Evolutionary conservation across 2,888 invertebrate genomes (phyloP), one percentile per base, ranked within the genome.

Genomic region (Liodrosophila aerea): DNA sequence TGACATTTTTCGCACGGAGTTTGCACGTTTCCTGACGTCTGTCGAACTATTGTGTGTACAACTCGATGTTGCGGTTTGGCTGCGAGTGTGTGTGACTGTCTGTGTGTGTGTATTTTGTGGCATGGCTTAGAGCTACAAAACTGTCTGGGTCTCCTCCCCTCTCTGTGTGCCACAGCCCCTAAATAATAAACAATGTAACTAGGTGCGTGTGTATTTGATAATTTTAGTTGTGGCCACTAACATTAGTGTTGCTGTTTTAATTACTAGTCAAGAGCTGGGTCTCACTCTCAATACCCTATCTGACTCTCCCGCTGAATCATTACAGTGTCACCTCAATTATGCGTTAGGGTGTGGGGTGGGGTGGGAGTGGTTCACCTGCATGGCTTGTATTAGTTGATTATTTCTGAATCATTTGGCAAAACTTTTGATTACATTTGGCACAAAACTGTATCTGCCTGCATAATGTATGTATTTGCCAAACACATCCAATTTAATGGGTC

Each of bases 181-280:
- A 15, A 43, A 52, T 47, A 43, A 61, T 61, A 47, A 45, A 39
- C 54, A 63, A 49, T 30, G 13, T 43, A 12, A 27, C n/a, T 8
- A 30, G 39, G 33, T 31, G 36, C 52, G 15, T 53, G 37, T 34
- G 50, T 39, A 50, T 71, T 53, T 64, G 59, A 64, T 71, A 64
- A 60, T 62, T 71, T 70, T 50, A 31, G 49, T 41, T 56, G 50
- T 16, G 33, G 33, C 16, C 43, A 12, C 27, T 63, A 59, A 63
- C 57, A 65, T 52, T 66, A 59, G 66, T 61, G 59, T 47, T 72
- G 60, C 65, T 62, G 57, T 45, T 73, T 75, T 57, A 73, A 73
- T 63, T 63, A 65, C 27, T 40, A 47, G 62, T 44, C 64, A 59
- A 51, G 58, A n/a, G n/a, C n/a, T 47, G 34, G 37, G 50, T 37